A percentile compares a stretch with the other conserved stretches of the same genome.
Evolutionary conservation across 2,888 invertebrate species (phyloP).

Genomic region (Macrophya alboannulata): DNA sequence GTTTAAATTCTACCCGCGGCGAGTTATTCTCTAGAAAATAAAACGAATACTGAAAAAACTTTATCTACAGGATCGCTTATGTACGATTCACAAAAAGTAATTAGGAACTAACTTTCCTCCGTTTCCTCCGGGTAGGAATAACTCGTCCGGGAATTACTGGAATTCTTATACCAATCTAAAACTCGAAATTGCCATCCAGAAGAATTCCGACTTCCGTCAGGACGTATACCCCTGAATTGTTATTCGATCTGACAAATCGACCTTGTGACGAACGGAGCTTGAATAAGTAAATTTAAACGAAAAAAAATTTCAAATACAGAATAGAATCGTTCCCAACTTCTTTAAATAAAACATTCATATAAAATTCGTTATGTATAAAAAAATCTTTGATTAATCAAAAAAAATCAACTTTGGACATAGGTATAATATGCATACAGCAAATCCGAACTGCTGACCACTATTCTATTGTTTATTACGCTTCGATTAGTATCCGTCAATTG

Average conservation of each 20-base stretch:
- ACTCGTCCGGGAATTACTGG: slow-evolving; percentile 6
- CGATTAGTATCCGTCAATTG: background rate
- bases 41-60: background rate
- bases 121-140: background rate
- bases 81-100: slow-evolving; percentile 10
- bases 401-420: background rate
- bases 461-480: background rate
- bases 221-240: background rate
- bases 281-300: background rate
- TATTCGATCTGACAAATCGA: slow-evolving; percentile 2
- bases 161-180: slow-evolving; percentile 20
- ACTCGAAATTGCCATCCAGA: background rate
- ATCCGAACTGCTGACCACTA: background rate
- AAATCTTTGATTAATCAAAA: background rate
- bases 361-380: too few species aligned
- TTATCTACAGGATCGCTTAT: background rate
- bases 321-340: background rate
- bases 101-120: background rate
- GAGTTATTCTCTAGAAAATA: background rate
- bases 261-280: background rate
- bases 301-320: background rate
- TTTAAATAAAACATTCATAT: background rate
- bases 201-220: background rate
- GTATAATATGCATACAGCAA: too few species aligned
- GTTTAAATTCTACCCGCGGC: background rate